A percentile compares a stretch with the other conserved stretches of the same genome.
These are phyloP conservation scores for Heterotilapia buettikoferi DNA, from an alignment of 2,113 vertebrate genomes.

Conservation along the genomic window DNA sequence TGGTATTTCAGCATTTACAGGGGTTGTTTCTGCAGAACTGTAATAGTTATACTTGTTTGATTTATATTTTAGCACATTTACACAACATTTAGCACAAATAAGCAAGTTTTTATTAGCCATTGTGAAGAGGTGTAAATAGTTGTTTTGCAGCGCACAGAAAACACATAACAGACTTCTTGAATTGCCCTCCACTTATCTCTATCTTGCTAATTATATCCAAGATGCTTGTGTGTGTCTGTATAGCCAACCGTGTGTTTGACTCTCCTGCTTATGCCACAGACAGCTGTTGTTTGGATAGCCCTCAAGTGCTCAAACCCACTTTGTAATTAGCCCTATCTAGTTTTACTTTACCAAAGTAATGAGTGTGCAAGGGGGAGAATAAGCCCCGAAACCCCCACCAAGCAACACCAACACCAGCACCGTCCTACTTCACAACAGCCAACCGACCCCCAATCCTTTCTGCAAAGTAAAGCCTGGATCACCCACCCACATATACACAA, in stretches of 20 bases:
- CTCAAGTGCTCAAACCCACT: slow-evolving; percentile 42
- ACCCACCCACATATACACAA: slow-evolving; percentile 7
- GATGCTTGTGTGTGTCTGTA: slow-evolving; percentile 12
- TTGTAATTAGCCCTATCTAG: slow-evolving; percentile 59
- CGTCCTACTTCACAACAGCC: slow-evolving; percentile 9
- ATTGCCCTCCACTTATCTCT: slow-evolving; percentile 33
- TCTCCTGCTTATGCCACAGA: slow-evolving; percentile 56
- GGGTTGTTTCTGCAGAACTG: neutral
- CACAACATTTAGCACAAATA: neutral
- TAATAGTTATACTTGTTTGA: neutral
- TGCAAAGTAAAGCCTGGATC: slow-evolving; percentile 13
- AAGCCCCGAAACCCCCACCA: neutral
- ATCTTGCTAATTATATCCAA: slow-evolving; percentile 52
- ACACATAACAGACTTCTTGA: neutral
- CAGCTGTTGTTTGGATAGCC: slow-evolving; percentile 65
- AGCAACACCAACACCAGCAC: neutral
- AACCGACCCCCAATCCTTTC: slow-evolving; percentile 34
- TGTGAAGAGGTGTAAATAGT: neutral
- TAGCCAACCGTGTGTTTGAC: slow-evolving; percentile 33
- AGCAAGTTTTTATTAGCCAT: neutral
- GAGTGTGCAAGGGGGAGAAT: neutral
- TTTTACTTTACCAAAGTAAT: slow-evolving; percentile 42
- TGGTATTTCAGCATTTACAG: neutral
- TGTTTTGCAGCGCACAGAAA: neutral
- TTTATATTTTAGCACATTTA: neutral